Evolutionary conservation across 2,888 invertebrate genomes (phyloP).

Genomic region (Sesamia inferens): DNA sequence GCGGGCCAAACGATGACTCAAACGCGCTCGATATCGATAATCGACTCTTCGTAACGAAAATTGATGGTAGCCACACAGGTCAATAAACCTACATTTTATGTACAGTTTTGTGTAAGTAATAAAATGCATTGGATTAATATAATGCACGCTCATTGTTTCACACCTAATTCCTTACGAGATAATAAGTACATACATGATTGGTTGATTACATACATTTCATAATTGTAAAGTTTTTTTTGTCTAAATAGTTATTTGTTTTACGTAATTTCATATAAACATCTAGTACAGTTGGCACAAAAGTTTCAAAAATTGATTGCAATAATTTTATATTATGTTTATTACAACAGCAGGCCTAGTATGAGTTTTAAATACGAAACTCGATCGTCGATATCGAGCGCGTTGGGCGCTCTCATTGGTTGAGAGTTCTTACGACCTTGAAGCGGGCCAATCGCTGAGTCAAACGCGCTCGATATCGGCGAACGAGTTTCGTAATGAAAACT

Average conservation of each 20-base stretch:
- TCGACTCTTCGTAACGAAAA: too few relatives aligned
- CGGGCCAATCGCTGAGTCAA: too few relatives aligned
- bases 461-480: too few relatives aligned
- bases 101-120: constrained; percentile 16
- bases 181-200: constrained; percentile 45
- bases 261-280: constrained; percentile 38
- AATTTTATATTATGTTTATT: constrained; percentile 34
- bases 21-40: too few relatives aligned
- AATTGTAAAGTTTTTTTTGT: constrained; percentile 38
- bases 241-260: constrained; percentile 38
- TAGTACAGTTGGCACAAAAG: constrained; percentile 75
- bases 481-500: too few relatives aligned
- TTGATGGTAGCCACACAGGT: constrained; percentile 7
- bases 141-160: constrained; percentile 19
- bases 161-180: constrained; percentile 1
- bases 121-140: constrained; percentile 25
- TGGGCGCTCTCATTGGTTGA: too few relatives aligned
- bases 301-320: constrained; percentile 70
- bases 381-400: too few relatives aligned
- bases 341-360: too few relatives aligned
- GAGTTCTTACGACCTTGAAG: too few relatives aligned
- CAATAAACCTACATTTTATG: constrained; percentile 46
- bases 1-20: too few relatives aligned
- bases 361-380: too few relatives aligned
- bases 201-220: constrained; percentile 27